Conservation (phyloP, 2,888 invertebrate species). For the Dolichopus griseipennis region DNA sequence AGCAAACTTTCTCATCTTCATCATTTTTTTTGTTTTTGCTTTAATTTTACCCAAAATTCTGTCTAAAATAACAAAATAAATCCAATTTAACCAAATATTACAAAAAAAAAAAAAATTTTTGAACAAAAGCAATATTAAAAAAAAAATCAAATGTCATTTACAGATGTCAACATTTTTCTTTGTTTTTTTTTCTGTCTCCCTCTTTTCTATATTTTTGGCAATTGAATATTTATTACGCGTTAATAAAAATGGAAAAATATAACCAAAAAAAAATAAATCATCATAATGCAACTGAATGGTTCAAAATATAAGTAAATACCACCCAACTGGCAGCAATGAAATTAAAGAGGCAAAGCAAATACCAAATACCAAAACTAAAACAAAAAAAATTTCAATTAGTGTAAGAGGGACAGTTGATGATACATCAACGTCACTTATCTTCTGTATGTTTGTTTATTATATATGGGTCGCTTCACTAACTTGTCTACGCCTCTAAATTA, state of each 20-base stretch:
- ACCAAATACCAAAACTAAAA: not conserved
- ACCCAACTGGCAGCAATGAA: not conserved
- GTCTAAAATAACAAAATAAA: too few species aligned
- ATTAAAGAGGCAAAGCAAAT: not conserved
- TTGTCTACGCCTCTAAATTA: not conserved
- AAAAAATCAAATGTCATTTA: not conserved
- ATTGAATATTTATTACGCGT: too few species aligned
- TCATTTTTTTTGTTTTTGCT: too few species aligned
- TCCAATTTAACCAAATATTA: too few species aligned
- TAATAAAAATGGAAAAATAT: not conserved
- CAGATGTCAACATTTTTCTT: not conserved
- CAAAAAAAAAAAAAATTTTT: too few species aligned
- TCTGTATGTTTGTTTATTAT: not conserved
- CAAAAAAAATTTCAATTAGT: not conserved
- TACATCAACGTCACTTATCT: not conserved
- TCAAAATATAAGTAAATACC: not conserved
- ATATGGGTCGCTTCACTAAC: not conserved
- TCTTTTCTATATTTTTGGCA: too few species aligned
- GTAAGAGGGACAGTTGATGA: not conserved
- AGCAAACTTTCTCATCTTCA: too few species aligned
- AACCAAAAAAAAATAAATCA: not conserved
- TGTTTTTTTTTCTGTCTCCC: too few species aligned
- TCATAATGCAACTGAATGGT: not conserved
- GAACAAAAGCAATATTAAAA: too few species aligned
- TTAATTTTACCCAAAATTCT: too few species aligned